Conservation (phyloP, 2,888 invertebrate genomes). For the Pristionchus entomophagus region DNA sequence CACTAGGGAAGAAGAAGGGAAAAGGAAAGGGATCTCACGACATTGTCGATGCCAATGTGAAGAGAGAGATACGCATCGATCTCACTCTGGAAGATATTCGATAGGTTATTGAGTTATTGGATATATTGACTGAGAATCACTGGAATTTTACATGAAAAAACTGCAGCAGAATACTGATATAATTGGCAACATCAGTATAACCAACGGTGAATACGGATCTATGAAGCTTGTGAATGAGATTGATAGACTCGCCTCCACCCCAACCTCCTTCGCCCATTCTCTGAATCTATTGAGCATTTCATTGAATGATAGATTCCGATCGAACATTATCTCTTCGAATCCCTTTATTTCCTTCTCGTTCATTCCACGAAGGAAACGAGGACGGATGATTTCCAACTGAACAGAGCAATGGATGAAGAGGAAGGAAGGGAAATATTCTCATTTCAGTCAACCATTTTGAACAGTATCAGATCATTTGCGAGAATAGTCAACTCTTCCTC, state of each 20-base stretch:
- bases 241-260: not conserved
- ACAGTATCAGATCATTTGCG: no score
- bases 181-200: not conserved
- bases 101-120: no score
- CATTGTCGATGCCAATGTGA: not conserved
- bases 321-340: slow-evolving; percentile 11
- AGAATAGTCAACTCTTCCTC: no score
- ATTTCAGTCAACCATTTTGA: no score
- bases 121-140: no score
- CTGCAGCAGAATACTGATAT: not conserved
- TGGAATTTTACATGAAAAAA: no score
- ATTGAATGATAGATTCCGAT: slow-evolving; percentile 16
- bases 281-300: slow-evolving; percentile 1
- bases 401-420: not conserved
- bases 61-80: slow-evolving; percentile 16
- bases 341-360: not conserved
- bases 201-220: not conserved
- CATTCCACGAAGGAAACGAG: not conserved
- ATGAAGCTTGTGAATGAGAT: not conserved
- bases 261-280: slow-evolving; percentile 8
- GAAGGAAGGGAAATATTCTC: no score
- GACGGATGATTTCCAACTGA: slow-evolving; percentile 20
- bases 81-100: not conserved
- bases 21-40: no score
- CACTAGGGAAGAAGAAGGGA: no score